Evolutionary conservation across 1,140 invertebrate genomes (phyloP), one percentile per base, ranked within the genome.

Genomic region (Drosophila ficusphila): DNA sequence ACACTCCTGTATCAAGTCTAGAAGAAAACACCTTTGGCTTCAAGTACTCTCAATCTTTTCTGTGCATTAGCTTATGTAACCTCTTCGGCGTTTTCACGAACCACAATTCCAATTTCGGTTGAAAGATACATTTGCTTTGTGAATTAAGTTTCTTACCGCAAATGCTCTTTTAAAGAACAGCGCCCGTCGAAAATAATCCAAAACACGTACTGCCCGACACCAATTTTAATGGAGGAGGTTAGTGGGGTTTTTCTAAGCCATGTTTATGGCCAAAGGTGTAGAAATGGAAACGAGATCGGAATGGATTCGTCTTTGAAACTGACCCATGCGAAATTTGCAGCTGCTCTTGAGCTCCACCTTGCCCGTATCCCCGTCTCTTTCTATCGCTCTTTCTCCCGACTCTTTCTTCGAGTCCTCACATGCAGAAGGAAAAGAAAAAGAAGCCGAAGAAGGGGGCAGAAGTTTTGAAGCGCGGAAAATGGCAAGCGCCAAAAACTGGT

Each of bases 401-500:
- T 46, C 33, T 53, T 48, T 68, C 52, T 29, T 33, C 34, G 48
- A 31, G 48, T 62, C 53, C 36, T 53, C 62, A 18, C 36, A 47
- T 65, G 58, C 33, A 48, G 12, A 25, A 48, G 65, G 47, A 47
- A n/a, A 57, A 21, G 31, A 29, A 42, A 16, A 46, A 54, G 38
- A 44, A 69, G 41, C 27, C 60, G 56, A 34, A n/a, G 41, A 70
- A 46, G 39, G 62, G 60, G 60, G 58, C 70, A 62, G 51, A 67
- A 57, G 67, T 69, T 51, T 65, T 85, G 64, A 75, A 85, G 74
- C 73, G 74, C 82, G 81, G 83, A 86, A 86, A 86, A 86, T 88
- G 81, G 81, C 77, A 86, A 86, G 79, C 82, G 73, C 82, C 82
- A 75, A 86, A 86, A 86, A 88, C 82, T 88, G 82, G 82, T 86